Evolutionary conservation across 2,797 vertebrate species (phyloP).

Genomic region (Siniperca undulata): DNA sequence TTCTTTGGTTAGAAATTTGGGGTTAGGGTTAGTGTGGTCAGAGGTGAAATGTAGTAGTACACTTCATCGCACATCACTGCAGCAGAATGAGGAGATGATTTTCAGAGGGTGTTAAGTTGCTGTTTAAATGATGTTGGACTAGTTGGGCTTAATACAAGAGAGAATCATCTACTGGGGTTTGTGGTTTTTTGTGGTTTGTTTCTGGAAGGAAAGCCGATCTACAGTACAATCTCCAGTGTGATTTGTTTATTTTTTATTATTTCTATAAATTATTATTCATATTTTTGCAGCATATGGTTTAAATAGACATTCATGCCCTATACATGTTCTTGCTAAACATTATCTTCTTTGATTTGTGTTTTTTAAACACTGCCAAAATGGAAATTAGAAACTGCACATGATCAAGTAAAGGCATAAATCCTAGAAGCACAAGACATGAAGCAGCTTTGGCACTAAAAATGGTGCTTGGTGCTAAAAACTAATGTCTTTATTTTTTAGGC

Average conservation of each 20-base stretch:
- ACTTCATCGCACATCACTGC: not conserved
- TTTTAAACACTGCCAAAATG: constrained; percentile 7
- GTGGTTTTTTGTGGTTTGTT: constrained; percentile 30
- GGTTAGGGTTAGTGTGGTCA: not conserved
- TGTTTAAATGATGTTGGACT: constrained; percentile 8
- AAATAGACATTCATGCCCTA: not conserved
- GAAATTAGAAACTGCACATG: not conserved
- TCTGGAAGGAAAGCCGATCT: constrained; percentile 1
- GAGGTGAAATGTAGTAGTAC: not conserved
- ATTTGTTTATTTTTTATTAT: not conserved
- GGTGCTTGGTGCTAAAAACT: not conserved
- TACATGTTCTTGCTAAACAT: not conserved
- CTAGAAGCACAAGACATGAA: not conserved
- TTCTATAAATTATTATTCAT: not conserved
- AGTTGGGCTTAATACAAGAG: not conserved
- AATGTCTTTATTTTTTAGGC: constrained; percentile 4
- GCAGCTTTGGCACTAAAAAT: not conserved
- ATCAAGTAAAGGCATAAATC: not conserved
- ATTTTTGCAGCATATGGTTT: not conserved
- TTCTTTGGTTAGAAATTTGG: not conserved
- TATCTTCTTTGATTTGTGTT: not conserved
- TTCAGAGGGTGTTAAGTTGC: not conserved
- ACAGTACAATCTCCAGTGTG: not conserved
- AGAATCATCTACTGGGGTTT: constrained; percentile 7
- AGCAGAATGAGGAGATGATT: constrained; percentile 7